Conservation (phyloP, 2,797 vertebrate species). For the Labeo calbasu region DNA sequence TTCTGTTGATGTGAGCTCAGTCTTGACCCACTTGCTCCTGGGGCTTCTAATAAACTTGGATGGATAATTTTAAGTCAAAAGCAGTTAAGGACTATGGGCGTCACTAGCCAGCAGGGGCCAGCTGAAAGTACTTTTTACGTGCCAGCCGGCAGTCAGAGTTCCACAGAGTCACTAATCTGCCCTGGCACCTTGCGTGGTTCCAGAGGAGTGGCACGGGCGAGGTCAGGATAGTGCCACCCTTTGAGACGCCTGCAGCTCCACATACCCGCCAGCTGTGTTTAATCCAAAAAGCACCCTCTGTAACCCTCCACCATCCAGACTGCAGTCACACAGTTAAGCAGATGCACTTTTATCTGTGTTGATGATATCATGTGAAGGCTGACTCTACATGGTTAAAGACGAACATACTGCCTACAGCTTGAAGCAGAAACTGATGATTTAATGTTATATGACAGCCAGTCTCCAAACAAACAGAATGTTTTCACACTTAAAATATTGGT, state of each 20-base stretch:
- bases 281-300: slow-evolving; percentile 17
- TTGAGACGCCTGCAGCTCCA: slow-evolving; percentile 7
- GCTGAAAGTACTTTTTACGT: slow-evolving; percentile 66
- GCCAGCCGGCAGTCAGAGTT: slow-evolving; percentile 62
- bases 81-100: slow-evolving; percentile 73
- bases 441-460: slow-evolving; percentile 44
- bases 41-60: slow-evolving; percentile 74
- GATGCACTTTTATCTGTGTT: slow-evolving; percentile 30
- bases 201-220: slow-evolving; percentile 73
- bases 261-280: slow-evolving; percentile 31
- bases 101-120: slow-evolving; percentile 68
- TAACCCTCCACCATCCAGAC: slow-evolving; percentile 26
- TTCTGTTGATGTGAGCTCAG: slow-evolving; percentile 46
- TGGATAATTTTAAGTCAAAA: slow-evolving; percentile 78
- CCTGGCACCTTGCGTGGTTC: slow-evolving; percentile 70
- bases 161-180: slow-evolving; percentile 67
- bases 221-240: slow-evolving; percentile 34
- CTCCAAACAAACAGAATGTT: background rate
- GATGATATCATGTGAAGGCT: background rate
- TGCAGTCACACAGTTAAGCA: slow-evolving; percentile 17
- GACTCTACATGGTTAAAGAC: slow-evolving; percentile 37
- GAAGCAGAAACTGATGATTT: slow-evolving; percentile 8
- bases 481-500: background rate
- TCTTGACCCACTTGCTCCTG: slow-evolving; percentile 60
- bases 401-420: slow-evolving; percentile 23